A percentile compares a stretch with the other conserved stretches of the same genome.
These are phyloP conservation scores for Strigamia crassipes DNA, from an alignment of 2,888 invertebrate species.

Conservation along the genomic window DNA sequence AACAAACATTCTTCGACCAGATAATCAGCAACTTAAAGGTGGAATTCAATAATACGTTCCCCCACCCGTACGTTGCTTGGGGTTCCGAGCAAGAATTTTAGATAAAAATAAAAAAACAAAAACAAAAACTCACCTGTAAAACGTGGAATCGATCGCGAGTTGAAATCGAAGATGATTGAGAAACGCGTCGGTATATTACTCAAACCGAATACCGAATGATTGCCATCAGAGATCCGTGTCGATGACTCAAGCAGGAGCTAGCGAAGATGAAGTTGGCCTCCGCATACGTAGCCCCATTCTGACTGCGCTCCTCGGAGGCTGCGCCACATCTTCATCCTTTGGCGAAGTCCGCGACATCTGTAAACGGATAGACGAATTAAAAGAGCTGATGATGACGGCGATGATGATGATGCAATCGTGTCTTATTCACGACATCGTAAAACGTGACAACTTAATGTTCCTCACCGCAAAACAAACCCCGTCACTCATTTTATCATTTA, in stretches of 20 bases:
- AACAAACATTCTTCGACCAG: neutral
- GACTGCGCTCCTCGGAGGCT: constrained; percentile 32
- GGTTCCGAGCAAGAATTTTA: neutral
- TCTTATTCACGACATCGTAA: constrained; percentile 40
- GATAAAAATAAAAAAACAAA: neutral
- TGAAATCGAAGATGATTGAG: neutral
- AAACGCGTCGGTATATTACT: neutral
- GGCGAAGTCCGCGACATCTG: constrained; percentile 2
- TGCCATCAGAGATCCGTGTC: constrained; percentile 3
- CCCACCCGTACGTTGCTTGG: too few relatives aligned
- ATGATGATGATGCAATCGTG: constrained; percentile 16
- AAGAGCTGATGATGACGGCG: neutral
- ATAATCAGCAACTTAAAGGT: neutral
- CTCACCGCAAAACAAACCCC: constrained; percentile 29
- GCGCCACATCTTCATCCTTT: constrained; percentile 24
- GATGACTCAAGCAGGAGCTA: constrained; percentile 6
- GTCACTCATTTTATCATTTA: constrained; percentile 35
- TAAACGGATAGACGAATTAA: neutral
- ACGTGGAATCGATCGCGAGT: neutral
- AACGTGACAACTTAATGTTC: constrained; percentile 33
- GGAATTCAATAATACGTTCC: too few relatives aligned
- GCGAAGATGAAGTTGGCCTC: constrained; percentile 32
- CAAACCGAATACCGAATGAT: constrained; percentile 18
- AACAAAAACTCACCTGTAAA: neutral
- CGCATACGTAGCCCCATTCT: constrained; percentile 36